Conservation (phyloP, 2,113 vertebrate species). For the Motacilla alba region DNA sequence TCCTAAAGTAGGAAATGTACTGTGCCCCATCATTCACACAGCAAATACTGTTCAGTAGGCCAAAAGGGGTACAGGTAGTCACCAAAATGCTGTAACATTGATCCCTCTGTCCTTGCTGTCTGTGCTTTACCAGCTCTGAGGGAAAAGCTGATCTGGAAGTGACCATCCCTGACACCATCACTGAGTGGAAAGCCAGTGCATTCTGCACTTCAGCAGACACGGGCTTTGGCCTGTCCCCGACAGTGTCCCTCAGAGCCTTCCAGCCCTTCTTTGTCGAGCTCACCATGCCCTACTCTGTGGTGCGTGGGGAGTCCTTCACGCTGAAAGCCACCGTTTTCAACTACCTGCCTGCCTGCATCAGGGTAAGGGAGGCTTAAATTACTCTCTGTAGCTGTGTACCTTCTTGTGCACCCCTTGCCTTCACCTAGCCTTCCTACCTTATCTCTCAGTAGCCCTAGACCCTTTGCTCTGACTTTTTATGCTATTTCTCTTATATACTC, state of each 20-base stretch:
- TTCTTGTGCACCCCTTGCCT: neutral
- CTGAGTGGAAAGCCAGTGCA: constrained; percentile 84
- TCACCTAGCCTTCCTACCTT: neutral
- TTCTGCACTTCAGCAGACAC: constrained; percentile 78
- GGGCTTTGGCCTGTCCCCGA: constrained; percentile 83
- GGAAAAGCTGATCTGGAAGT: constrained; percentile 71
- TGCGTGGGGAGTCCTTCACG: constrained; percentile 82
- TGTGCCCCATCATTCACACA: neutral
- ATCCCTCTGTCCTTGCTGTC: neutral
- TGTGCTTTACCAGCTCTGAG: constrained; percentile 56
- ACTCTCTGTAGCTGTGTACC: neutral
- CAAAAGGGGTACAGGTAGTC: neutral
- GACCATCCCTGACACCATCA: constrained; percentile 88
- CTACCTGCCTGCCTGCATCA: constrained; percentile 81
- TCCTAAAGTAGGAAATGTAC: neutral
- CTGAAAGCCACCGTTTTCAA: constrained; percentile 85
- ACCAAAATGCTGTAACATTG: neutral
- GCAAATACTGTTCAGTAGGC: neutral
- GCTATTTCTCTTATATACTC: neutral
- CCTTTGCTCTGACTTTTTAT: neutral
- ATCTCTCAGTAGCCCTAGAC: neutral
- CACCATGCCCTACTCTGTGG: constrained; percentile 86
- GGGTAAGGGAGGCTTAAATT: constrained; percentile 70
- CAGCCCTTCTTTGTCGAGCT: constrained; percentile 92
- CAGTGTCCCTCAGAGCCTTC: constrained; percentile 75